Conservation (phyloP, 2,113 vertebrate species). For the Etia nguti region DNA sequence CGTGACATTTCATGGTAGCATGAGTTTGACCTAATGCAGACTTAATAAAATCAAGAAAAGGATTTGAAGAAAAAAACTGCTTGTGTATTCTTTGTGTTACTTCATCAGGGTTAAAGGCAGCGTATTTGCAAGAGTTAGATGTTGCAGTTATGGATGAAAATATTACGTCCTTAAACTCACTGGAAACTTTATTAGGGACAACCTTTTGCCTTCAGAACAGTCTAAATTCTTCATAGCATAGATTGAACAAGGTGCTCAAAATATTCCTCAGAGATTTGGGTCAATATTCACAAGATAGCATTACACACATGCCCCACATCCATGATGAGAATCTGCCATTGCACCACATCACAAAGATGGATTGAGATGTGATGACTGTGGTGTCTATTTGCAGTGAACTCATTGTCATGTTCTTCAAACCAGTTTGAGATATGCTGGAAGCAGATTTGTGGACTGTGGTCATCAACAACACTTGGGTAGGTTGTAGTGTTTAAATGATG, state of each 20-base stretch:
- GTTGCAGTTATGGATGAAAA: background rate
- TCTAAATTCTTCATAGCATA: background rate
- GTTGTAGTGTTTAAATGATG: background rate
- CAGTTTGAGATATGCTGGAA: background rate
- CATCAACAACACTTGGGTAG: background rate
- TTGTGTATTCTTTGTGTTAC: background rate
- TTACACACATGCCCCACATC: background rate
- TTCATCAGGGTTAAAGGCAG: background rate
- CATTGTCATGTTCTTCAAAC: background rate
- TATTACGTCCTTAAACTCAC: background rate
- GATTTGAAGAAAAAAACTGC: background rate
- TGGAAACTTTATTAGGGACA: too few relatives aligned
- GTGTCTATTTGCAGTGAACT: background rate
- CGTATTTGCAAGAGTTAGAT: background rate
- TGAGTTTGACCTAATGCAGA: background rate
- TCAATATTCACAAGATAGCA: background rate
- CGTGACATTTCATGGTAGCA: conserved; percentile 4
- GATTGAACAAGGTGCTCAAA: background rate
- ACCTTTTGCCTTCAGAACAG: background rate
- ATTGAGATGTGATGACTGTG: background rate
- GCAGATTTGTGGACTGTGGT: background rate
- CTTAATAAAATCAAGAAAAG: background rate
- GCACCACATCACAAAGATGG: background rate
- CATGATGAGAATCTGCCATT: background rate
- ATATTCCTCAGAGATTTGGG: background rate